A percentile compares a stretch with the other conserved stretches of the same genome.
These are phyloP conservation scores for Anguilla pacifica DNA, from an alignment of 2,797 vertebrate species.

Conservation along the genomic window DNA sequence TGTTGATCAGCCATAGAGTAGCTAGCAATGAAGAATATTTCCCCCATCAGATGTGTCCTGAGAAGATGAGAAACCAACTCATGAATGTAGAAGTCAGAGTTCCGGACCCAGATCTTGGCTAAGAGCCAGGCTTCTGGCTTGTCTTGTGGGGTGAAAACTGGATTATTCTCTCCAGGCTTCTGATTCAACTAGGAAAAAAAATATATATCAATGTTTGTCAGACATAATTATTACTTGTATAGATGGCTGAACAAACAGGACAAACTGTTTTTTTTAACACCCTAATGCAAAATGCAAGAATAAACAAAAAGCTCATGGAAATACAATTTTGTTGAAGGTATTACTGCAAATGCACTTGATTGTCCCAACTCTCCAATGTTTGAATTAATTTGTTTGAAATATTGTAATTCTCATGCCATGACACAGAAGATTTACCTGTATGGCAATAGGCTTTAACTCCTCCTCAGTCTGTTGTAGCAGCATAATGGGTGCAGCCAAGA, in stretches of 20 bases:
- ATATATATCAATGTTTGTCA: not conserved
- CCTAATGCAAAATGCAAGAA: not conserved
- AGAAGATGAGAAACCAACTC: slow-evolving; percentile 13
- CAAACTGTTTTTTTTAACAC: not conserved
- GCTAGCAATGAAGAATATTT: slow-evolving; percentile 10
- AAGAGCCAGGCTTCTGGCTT: slow-evolving; percentile 13
- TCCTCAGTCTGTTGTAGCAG: not conserved
- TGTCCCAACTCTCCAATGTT: not conserved
- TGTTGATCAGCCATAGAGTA: not conserved
- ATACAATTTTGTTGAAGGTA: not conserved
- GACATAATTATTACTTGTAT: not conserved
- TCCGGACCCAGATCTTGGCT: slow-evolving; percentile 24
- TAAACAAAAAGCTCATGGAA: not conserved
- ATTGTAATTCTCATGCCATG: not conserved
- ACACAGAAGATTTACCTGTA: slow-evolving; percentile 7
- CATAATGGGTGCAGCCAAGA: slow-evolving; percentile 4
- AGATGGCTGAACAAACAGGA: not conserved
- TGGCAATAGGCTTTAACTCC: slow-evolving; percentile 4
- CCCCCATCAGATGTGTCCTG: slow-evolving; percentile 13
- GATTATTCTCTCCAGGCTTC: not conserved
- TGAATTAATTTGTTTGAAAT: not conserved
- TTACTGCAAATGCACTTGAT: not conserved
- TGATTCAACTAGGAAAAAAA: not conserved
- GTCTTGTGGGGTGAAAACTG: slow-evolving; percentile 13
- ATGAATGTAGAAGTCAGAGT: slow-evolving; percentile 13